Evolutionary conservation across 2,113 vertebrate species (phyloP), one percentile per base, ranked within the genome.

Genomic region (Chlorodrepanis virens): DNA sequence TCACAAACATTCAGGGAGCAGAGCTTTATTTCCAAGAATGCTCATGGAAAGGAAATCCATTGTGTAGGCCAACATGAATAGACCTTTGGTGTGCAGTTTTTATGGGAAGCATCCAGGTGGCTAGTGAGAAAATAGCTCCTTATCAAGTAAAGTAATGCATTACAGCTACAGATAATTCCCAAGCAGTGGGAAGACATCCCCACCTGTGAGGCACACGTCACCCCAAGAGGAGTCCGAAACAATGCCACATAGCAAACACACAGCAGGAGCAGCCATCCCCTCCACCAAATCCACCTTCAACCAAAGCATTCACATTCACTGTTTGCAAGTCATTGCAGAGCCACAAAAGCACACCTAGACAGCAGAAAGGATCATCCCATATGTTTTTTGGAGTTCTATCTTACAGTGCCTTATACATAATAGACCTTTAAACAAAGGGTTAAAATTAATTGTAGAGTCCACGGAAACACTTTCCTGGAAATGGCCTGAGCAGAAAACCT

Each of bases 21-120:
- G 50, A 74, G 60, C 83, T 93, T 92, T 92, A 95, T 64, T 96
- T 97, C 96, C 90, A 96, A 97, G 96, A 97, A 96, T 93, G 93
- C 64, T 79, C 56, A 47, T 23, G 42, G 76, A 96, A 71, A 86
- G 92, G 96, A 97, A 96, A 83, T 89, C 92, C 88, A 95, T 93
- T 97, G 94, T 94, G 72, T 92, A 68, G 80, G 69, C 37, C 89
- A 96, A 89, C 72, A 82, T 89, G 94, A 96, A 96, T 92, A 95
- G 92, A 83, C 65, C 44, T 22, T 93, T 2, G 37, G 70, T 84
- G 67, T 76, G 54, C 61, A 57, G 31, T 65, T 91, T 91, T 92
- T 69, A 70, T 92, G 65, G 83, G 88, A 93, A 89, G 92, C 61
- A 89, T 78, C 86, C 96, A 97, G 96, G 96, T 96, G 96, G 93